These are phyloP conservation scores for Pycnonotus jocosus DNA, from an alignment of 2,113 vertebrate species.

Conservation along the genomic window DNA sequence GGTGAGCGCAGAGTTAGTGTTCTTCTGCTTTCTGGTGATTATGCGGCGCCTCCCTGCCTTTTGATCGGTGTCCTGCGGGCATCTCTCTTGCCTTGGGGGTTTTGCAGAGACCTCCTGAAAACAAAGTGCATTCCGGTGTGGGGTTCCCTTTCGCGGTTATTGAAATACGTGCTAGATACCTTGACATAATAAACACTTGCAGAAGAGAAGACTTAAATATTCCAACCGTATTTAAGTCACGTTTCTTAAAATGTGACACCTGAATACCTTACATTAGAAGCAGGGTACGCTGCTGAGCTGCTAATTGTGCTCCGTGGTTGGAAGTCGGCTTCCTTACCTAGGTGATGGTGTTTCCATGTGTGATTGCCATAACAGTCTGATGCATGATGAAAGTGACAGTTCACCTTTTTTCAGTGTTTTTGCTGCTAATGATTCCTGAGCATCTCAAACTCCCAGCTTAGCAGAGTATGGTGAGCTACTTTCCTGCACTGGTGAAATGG, in stretches of 20 bases:
- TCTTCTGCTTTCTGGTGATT: constrained; percentile 20
- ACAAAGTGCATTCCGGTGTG: neutral
- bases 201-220: constrained; percentile 36
- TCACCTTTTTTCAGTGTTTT: neutral
- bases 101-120: neutral
- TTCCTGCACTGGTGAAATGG: constrained; percentile 1
- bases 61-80: neutral
- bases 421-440: constrained; percentile 34
- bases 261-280: neutral
- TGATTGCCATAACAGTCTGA: constrained; percentile 30
- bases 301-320: neutral
- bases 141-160: neutral
- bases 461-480: neutral
- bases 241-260: neutral
- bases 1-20: constrained; percentile 25
- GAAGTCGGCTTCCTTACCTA: neutral
- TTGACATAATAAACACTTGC: constrained; percentile 34
- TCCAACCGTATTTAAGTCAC: constrained; percentile 29
- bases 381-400: neutral
- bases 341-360: neutral
- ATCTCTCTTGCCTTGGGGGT: neutral
- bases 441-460: neutral
- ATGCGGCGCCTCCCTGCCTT: neutral
- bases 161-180: neutral
- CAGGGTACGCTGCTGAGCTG: neutral